Conservation (phyloP, 2,888 invertebrate genomes). For the Acronicta psi region DNA sequence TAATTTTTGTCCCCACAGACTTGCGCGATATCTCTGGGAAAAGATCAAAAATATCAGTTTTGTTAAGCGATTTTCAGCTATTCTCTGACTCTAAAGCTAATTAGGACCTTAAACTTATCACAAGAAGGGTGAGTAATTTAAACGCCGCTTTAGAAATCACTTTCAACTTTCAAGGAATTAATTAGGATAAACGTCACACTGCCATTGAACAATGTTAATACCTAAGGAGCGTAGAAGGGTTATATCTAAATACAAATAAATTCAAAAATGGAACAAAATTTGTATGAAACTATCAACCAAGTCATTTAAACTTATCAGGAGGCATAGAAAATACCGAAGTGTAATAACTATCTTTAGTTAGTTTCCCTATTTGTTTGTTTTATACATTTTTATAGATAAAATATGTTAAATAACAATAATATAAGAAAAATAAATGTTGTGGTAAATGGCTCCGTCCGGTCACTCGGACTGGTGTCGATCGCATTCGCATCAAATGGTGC, state of each 20-base stretch:
- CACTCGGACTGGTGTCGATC: constrained; percentile 47
- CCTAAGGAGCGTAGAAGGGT: no score
- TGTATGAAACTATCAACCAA: not conserved
- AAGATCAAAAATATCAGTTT: constrained; percentile 32
- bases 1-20: constrained; percentile 47
- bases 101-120: constrained; percentile 17
- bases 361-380: no score
- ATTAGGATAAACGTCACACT: no score
- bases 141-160: not conserved
- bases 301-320: no score
- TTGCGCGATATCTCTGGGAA: constrained; percentile 24
- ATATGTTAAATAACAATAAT: no score
- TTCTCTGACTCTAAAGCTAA: constrained; percentile 36
- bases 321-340: no score
- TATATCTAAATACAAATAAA: constrained; percentile 28
- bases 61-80: constrained; percentile 20
- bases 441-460: constrained; percentile 47
- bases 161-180: no score
- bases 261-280: constrained; percentile 31
- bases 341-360: no score
- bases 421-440: no score
- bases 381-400: no score
- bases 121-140: constrained; percentile 20
- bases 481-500: constrained; percentile 47
- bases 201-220: no score